A percentile compares a stretch with the other conserved stretches of the same genome.
Conservation (phyloP, 2,888 invertebrate genomes). For the Ophonus ardosiacus region DNA sequence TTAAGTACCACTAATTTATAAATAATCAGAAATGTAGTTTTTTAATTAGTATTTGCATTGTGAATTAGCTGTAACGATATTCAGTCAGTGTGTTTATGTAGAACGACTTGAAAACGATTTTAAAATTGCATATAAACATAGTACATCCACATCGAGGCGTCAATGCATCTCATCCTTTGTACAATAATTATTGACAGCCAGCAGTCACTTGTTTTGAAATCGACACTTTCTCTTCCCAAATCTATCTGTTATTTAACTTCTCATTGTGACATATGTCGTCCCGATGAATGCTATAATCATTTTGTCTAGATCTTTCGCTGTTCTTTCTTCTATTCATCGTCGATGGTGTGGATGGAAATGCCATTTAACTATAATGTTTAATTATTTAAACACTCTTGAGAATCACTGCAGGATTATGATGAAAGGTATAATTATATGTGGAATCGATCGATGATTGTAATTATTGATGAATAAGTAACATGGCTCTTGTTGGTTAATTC, state of each 20-base stretch:
- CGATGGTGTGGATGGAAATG: constrained; percentile 4
- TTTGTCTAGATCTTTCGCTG: constrained; percentile 8
- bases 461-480: constrained; percentile 1
- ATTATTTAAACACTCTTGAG: constrained; percentile 28
- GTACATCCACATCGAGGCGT: background rate
- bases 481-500: background rate
- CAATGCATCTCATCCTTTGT: constrained; percentile 9
- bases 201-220: constrained; percentile 47
- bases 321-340: background rate
- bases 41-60: no score
- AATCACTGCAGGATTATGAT: constrained; percentile 23
- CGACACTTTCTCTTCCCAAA: constrained; percentile 56
- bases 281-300: constrained; percentile 24
- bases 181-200: constrained; percentile 45
- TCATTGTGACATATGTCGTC: constrained; percentile 53
- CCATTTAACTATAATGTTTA: constrained; percentile 24
- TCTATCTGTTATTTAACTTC: constrained; percentile 47
- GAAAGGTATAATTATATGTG: constrained; percentile 21
- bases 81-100: no score
- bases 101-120: no score
- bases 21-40: no score
- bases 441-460: constrained; percentile 13
- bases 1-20: no score
- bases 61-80: no score
- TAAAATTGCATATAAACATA: background rate